A percentile compares a stretch with the other conserved stretches of the same genome.
phyloP scores from a whole-genome alignment of 37 sponge, comb jelly and placozoan genomes.

The Bolinopsis microptera region DNA sequence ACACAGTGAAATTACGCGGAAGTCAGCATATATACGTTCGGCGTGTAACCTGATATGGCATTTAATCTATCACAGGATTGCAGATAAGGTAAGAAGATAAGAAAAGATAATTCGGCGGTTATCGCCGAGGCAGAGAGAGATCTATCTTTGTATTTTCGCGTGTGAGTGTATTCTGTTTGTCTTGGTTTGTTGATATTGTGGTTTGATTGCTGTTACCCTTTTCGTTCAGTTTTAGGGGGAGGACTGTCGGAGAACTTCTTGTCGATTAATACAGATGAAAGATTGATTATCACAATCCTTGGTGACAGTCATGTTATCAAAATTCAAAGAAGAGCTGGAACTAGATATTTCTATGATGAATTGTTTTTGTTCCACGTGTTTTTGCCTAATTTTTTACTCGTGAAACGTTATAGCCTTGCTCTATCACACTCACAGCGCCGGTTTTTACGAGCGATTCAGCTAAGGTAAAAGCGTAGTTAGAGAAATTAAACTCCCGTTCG shows the following conservation, averaged over 20 bases:
- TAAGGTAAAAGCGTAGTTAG: not conserved
- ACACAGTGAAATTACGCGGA: not conserved
- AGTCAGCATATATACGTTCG: not conserved
- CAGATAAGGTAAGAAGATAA: not conserved
- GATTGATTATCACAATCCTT: no score
- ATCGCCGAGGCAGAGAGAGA: not conserved
- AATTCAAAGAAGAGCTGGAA: no score
- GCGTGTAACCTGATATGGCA: not conserved
- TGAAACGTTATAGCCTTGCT: no score
- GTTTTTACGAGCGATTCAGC: not conserved
- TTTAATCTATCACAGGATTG: not conserved
- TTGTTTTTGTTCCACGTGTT: no score
- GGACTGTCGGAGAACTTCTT: no score
- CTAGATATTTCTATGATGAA: no score
- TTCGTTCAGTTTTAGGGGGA: no score
- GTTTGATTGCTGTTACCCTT: not conserved
- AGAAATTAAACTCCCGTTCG: not conserved
- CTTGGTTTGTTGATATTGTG: not conserved
- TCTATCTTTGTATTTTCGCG: not conserved
- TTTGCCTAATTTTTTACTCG: no score
- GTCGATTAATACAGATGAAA: no score
- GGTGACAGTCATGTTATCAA: no score
- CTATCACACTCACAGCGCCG: not conserved
- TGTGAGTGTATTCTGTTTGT: not conserved
- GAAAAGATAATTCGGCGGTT: not conserved